phyloP scores from a whole-genome alignment of 2,888 invertebrate species.

The Spialia ferax region DNA sequence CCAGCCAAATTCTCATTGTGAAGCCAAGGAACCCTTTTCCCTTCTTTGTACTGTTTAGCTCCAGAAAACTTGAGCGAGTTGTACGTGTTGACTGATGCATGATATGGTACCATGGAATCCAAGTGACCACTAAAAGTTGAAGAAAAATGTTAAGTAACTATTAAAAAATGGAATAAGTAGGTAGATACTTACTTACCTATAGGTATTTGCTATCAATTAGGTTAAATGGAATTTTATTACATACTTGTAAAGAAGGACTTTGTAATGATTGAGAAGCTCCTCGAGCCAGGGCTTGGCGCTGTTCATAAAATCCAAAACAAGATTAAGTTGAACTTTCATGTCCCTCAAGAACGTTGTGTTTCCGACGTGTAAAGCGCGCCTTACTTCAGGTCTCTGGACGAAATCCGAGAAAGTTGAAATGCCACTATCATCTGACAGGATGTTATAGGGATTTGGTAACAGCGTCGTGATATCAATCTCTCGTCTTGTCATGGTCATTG shows the following conservation, averaged over 20 bases:
- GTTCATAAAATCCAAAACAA: background rate
- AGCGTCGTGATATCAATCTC: too few species aligned
- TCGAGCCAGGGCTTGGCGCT: constrained; percentile 2
- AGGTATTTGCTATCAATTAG: too few species aligned
- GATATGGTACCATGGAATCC: background rate
- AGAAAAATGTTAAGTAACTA: background rate
- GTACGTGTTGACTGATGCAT: constrained; percentile 2
- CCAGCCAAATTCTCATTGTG: background rate
- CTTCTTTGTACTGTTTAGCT: background rate
- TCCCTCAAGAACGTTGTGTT: too few species aligned
- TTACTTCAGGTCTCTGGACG: too few species aligned
- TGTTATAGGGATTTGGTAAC: too few species aligned
- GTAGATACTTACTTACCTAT: background rate
- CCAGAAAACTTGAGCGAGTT: background rate
- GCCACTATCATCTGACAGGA: too few species aligned
- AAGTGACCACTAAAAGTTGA: background rate
- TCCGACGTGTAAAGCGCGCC: too few species aligned
- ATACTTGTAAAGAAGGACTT: background rate
- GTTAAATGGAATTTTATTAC: too few species aligned
- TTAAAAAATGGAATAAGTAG: too few species aligned
- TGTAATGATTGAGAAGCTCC: background rate
- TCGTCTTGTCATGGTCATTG: too few species aligned
- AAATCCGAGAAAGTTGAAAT: too few species aligned
- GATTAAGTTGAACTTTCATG: background rate
- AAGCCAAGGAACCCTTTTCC: background rate